Percentiles rank a stretch among this genome's conserved stretches.
These are phyloP conservation scores for Unio delphinus DNA, from an alignment of 2,888 invertebrate species.

Conservation along the genomic window DNA sequence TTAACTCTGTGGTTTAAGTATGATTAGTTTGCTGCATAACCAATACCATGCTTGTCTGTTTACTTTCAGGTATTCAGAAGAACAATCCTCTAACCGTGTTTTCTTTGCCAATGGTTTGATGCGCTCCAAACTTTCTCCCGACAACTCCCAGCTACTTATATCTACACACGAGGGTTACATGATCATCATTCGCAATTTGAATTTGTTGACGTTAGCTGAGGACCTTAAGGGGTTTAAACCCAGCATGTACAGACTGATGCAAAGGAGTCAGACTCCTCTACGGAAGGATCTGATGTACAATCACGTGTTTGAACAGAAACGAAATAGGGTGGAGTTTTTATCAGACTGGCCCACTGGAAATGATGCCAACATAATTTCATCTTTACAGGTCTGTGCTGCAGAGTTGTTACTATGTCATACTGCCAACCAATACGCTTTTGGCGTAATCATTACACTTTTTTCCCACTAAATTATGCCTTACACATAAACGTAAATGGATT, in stretches of 20 bases:
- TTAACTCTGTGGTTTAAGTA: background rate
- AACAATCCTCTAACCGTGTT: conserved; percentile 46
- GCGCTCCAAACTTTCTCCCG: conserved; percentile 89
- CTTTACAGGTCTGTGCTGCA: conserved; percentile 74
- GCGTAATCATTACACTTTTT: too few species aligned
- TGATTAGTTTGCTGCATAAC: background rate
- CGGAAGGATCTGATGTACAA: conserved; percentile 85
- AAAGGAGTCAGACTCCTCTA: conserved; percentile 85
- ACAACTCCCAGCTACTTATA: conserved; percentile 89
- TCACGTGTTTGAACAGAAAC: conserved; percentile 84
- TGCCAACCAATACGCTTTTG: too few species aligned
- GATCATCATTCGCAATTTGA: conserved; percentile 90
- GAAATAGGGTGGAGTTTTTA: conserved; percentile 91
- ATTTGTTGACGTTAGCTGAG: conserved; percentile 83
- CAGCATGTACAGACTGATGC: conserved; percentile 90
- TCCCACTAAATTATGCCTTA: too few species aligned
- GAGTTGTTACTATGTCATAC: background rate
- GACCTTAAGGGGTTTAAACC: conserved; percentile 85
- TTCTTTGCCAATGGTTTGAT: conserved; percentile 89
- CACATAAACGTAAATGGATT: too few species aligned
- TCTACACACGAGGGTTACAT: conserved; percentile 92
- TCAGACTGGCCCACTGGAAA: conserved; percentile 90
- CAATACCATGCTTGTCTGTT: background rate
- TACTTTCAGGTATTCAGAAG: conserved; percentile 51
- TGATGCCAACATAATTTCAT: conserved; percentile 91